phyloP scores from a whole-genome alignment of 2,888 invertebrate species.

The Athrips mouffetella region DNA sequence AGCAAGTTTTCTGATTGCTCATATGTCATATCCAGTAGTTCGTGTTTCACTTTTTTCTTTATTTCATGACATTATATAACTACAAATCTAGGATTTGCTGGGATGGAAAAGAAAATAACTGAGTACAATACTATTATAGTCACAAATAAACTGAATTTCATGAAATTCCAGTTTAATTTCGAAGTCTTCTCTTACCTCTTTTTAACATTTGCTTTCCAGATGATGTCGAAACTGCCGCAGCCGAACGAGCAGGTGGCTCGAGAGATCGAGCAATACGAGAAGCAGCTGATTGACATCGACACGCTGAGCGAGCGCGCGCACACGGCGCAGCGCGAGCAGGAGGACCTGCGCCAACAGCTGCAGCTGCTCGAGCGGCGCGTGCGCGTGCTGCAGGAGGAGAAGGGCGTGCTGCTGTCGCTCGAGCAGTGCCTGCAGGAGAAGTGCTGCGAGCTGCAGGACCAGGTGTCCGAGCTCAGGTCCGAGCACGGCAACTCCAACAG shows the following conservation, averaged over 20 bases:
- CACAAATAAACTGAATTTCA: too few relatives aligned
- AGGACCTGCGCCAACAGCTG: conserved; percentile 81
- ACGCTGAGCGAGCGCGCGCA: conserved; percentile 83
- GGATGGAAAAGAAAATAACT: too few relatives aligned
- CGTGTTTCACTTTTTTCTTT: too few relatives aligned
- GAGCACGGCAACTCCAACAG: conserved; percentile 69
- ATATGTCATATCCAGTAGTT: too few relatives aligned
- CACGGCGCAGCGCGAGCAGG: conserved; percentile 83
- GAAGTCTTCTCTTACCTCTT: not conserved
- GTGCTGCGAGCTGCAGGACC: conserved; percentile 85
- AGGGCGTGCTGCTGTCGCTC: conserved; percentile 83
- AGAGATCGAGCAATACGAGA: conserved; percentile 87
- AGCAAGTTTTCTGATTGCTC: too few relatives aligned
- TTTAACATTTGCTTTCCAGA: conserved; percentile 54
- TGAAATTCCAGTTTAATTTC: not conserved
- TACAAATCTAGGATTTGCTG: too few relatives aligned
- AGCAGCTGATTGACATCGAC: conserved; percentile 88
- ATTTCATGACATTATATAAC: too few relatives aligned
- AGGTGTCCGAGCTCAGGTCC: conserved; percentile 80
- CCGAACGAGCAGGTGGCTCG: conserved; percentile 80
- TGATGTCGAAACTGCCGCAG: conserved; percentile 80
- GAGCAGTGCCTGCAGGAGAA: conserved; percentile 86
- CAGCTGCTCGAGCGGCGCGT: conserved; percentile 84
- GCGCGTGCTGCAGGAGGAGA: conserved; percentile 90
- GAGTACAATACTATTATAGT: too few relatives aligned